A percentile compares a stretch with the other conserved stretches of the same genome.
These are phyloP conservation scores for Hippocampus barbouri DNA, from an alignment of 2,113 vertebrate genomes.

Conservation along the genomic window DNA sequence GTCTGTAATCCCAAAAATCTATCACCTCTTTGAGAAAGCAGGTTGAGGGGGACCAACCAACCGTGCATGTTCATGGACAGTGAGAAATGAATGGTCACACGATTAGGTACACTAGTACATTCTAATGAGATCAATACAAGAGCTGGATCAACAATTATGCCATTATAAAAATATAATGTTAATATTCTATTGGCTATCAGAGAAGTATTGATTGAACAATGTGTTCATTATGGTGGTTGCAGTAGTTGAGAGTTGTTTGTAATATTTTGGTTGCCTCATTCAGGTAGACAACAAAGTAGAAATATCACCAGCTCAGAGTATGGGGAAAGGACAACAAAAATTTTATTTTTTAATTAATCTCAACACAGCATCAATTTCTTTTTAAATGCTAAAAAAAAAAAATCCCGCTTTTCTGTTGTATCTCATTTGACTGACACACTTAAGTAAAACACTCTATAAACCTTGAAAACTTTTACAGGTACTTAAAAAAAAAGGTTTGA, in stretches of 20 bases:
- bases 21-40: conserved; percentile 42
- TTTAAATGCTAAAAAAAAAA: neutral
- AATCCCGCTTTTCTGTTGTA: neutral
- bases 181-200: neutral
- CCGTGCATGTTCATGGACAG: neutral
- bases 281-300: neutral
- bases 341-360: neutral
- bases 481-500: no score
- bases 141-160: neutral
- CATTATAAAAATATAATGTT: neutral
- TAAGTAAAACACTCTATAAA: no score
- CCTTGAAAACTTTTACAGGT: no score
- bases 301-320: neutral
- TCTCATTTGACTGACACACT: neutral
- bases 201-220: neutral
- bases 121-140: neutral
- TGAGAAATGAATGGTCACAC: neutral
- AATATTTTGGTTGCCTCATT: neutral
- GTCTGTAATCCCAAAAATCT: conserved; percentile 41
- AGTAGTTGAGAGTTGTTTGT: neutral
- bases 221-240: neutral
- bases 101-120: neutral
- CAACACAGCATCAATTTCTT: neutral
- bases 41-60: no score
- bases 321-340: neutral